phyloP scores from a whole-genome alignment of 2,888 invertebrate species.

The Acleris sparsana region DNA sequence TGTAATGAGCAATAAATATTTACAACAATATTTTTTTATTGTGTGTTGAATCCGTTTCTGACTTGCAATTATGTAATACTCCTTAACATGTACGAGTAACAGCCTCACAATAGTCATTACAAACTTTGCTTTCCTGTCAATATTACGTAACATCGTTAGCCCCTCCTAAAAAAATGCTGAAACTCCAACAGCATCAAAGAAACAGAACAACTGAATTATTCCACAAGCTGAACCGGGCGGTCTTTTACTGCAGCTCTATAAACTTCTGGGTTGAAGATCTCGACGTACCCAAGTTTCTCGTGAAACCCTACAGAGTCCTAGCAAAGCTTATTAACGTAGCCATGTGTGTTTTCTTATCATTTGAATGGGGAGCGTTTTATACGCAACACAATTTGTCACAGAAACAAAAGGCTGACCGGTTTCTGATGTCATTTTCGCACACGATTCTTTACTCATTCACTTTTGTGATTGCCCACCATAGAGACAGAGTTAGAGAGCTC shows the following conservation, averaged over 20 bases:
- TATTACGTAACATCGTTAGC: neutral
- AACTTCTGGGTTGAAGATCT: slow-evolving; percentile 26
- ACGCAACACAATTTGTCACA: slow-evolving; percentile 47
- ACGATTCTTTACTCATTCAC: slow-evolving; percentile 32
- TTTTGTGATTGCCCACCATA: slow-evolving; percentile 11
- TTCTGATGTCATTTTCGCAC: slow-evolving; percentile 37
- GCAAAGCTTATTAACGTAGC: slow-evolving; percentile 6
- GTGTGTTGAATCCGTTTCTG: no score
- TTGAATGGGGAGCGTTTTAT: slow-evolving; percentile 37
- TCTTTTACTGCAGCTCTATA: slow-evolving; percentile 14
- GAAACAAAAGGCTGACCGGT: slow-evolving; percentile 38
- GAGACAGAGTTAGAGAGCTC: slow-evolving; percentile 17
- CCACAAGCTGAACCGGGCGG: slow-evolving; percentile 4
- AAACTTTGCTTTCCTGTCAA: neutral
- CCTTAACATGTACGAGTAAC: neutral
- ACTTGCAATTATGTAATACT: no score
- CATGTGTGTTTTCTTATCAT: slow-evolving; percentile 24
- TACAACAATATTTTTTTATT: no score
- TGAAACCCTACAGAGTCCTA: slow-evolving; percentile 23
- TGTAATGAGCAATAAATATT: no score
- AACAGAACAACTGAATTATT: slow-evolving; percentile 25
- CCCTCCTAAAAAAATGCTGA: neutral
- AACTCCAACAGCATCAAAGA: neutral
- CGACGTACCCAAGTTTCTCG: neutral
- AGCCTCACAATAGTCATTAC: neutral